Conservation (phyloP, 2,888 invertebrate species). For the Fabriciana adippe region DNA sequence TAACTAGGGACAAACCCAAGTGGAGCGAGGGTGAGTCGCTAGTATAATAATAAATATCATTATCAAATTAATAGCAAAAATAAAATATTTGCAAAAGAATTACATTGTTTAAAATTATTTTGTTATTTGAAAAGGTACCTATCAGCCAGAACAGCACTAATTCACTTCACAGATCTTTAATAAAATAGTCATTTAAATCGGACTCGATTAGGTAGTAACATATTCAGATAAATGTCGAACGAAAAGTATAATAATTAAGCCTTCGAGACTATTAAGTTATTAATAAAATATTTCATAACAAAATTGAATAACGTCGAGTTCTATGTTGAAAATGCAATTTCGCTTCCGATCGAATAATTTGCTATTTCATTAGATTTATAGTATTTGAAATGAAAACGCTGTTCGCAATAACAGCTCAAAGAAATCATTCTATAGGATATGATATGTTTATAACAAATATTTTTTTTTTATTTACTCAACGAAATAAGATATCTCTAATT, state of each 20-base stretch:
- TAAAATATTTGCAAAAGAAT: too few relatives aligned
- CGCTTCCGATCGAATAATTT: constrained; percentile 33
- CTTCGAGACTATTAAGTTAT: constrained; percentile 18
- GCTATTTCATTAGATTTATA: constrained; percentile 32
- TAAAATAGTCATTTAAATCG: background rate
- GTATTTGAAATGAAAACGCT: constrained; percentile 21
- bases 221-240: background rate
- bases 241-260: background rate
- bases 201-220: background rate
- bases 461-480: too few relatives aligned
- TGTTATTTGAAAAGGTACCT: too few relatives aligned
- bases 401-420: background rate
- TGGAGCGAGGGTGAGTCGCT: too few relatives aligned
- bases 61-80: too few relatives aligned
- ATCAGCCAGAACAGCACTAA: too few relatives aligned
- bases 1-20: too few relatives aligned
- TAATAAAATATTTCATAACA: constrained; percentile 23
- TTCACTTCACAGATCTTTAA: too few relatives aligned
- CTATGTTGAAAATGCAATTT: constrained; percentile 28
- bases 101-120: too few relatives aligned
- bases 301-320: constrained; percentile 23
- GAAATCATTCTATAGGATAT: background rate
- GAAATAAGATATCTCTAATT: too few relatives aligned
- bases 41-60: too few relatives aligned
- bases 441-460: too few relatives aligned